Evolutionary conservation across 1,140 invertebrate species (phyloP).

Genomic region (Drosophila suzukii): DNA sequence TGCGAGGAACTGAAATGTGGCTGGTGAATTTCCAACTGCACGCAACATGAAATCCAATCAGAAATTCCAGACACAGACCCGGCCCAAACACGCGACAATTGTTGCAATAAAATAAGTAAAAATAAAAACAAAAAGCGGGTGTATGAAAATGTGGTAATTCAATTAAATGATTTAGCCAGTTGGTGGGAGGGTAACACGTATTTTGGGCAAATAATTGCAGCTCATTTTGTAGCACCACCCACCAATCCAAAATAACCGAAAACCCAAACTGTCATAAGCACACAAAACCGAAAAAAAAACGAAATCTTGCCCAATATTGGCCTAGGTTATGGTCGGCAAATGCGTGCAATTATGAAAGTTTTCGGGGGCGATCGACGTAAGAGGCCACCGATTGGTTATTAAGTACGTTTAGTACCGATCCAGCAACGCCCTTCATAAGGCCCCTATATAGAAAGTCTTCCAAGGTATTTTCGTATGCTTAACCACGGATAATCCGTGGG

Average conservation of each 20-base stretch:
- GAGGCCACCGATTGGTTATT: slow-evolving; percentile 67
- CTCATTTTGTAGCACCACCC: background rate
- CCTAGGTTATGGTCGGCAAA: slow-evolving; percentile 55
- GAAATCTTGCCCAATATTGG: slow-evolving; percentile 54
- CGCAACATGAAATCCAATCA: slow-evolving; percentile 56
- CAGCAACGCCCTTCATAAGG: slow-evolving; percentile 50
- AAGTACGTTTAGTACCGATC: slow-evolving; percentile 33
- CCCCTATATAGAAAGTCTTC: slow-evolving; percentile 64
- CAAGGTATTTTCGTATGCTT: slow-evolving; percentile 56
- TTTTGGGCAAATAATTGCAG: slow-evolving; percentile 21
- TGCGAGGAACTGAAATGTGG: slow-evolving; percentile 24
- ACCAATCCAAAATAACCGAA: background rate
- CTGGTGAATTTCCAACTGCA: slow-evolving; percentile 40
- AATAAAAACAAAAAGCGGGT: background rate
- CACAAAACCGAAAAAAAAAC: slow-evolving; percentile 12
- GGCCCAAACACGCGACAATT: slow-evolving; percentile 61
- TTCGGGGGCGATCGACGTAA: slow-evolving; percentile 55
- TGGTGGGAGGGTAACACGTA: slow-evolving; percentile 2
- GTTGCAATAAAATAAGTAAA: slow-evolving; percentile 35
- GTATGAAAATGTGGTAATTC: slow-evolving; percentile 47
- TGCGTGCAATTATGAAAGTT: slow-evolving; percentile 74
- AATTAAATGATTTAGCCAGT: slow-evolving; percentile 32
- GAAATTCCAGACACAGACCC: slow-evolving; percentile 57
- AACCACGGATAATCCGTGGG: slow-evolving; percentile 21
- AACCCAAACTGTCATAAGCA: slow-evolving; percentile 22